Percentiles rank a stretch among this genome's conserved stretches.
Evolutionary conservation across 2,888 invertebrate genomes (phyloP).

Genomic region (Abrostola triplasia): DNA sequence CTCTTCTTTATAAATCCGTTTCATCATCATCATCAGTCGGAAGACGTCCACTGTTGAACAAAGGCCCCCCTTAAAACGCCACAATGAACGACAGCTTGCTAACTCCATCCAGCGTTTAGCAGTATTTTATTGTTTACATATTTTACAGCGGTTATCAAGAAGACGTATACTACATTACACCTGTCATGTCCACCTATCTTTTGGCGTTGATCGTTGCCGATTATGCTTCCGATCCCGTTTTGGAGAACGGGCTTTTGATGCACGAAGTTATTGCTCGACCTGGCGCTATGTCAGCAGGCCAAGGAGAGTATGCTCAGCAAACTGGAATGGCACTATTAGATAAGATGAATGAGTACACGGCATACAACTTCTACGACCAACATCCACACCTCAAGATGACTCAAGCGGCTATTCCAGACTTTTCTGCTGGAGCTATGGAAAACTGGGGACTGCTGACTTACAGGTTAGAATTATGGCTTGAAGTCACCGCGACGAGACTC

Average conservation of each 20-base stretch:
- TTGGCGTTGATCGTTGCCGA: conserved; percentile 91
- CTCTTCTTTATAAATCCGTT: no score
- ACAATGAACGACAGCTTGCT: no score
- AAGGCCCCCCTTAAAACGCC: no score
- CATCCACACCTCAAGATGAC: conserved; percentile 88
- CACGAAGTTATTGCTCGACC: conserved; percentile 84
- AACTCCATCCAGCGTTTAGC: no score
- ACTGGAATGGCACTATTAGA: conserved; percentile 79
- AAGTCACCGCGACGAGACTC: no score
- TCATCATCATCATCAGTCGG: no score
- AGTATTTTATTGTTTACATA: background rate
- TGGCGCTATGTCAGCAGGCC: conserved; percentile 70
- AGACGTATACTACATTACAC: conserved; percentile 78
- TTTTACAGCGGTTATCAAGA: conserved; percentile 68
- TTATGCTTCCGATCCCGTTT: conserved; percentile 70
- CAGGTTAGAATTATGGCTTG: conserved; percentile 75
- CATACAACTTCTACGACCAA: conserved; percentile 80
- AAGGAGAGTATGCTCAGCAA: conserved; percentile 78
- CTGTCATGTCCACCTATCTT: conserved; percentile 90
- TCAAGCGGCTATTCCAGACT: conserved; percentile 93
- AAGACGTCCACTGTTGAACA: no score
- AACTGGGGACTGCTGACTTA: conserved; percentile 95
- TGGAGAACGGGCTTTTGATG: conserved; percentile 36
- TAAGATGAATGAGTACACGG: conserved; percentile 89
- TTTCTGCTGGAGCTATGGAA: conserved; percentile 94